Conservation (phyloP, 2,888 invertebrate species). For the Drosophila trichaetosa region DNA sequence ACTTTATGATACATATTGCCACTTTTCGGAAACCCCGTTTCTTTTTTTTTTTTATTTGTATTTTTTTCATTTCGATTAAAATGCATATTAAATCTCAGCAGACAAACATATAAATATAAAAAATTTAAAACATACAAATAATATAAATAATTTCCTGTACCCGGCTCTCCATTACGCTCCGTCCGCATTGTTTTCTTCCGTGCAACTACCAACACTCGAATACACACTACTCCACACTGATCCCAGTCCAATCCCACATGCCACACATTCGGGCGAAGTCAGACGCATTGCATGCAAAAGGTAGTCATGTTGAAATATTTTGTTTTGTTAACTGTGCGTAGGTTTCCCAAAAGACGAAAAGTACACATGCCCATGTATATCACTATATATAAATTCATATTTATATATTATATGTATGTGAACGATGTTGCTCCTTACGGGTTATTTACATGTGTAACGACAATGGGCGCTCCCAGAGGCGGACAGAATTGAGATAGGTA, state of each 20-base stretch:
- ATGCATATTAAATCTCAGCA: conserved; percentile 74
- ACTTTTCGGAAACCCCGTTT: conserved; percentile 33
- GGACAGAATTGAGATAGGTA: not conserved
- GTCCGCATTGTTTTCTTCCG: conserved; percentile 67
- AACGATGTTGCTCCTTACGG: conserved; percentile 38
- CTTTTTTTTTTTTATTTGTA: conserved; percentile 7
- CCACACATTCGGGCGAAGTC: conserved; percentile 22
- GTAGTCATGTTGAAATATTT: conserved; percentile 63
- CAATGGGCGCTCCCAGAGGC: conserved; percentile 23
- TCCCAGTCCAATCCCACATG: conserved; percentile 12
- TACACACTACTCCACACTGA: conserved; percentile 1
- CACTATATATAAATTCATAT: conserved; percentile 20
- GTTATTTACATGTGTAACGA: conserved; percentile 67
- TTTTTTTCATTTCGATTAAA: conserved; percentile 59
- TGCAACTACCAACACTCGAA: conserved; percentile 46
- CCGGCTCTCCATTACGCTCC: conserved; percentile 42
- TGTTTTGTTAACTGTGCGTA: conserved; percentile 61
- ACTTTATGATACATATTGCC: conserved; percentile 45
- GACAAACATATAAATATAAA: conserved; percentile 28
- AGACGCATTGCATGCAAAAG: conserved; percentile 47
- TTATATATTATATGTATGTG: conserved; percentile 10
- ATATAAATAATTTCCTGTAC: conserved; percentile 79
- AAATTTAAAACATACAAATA: conserved; percentile 63
- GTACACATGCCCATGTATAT: conserved; percentile 7
- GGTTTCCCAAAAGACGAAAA: conserved; percentile 59